Base-by-base conservation (phyloP, 1,140 invertebrate species). In the Trachymyrmex cornetzi region DNA sequence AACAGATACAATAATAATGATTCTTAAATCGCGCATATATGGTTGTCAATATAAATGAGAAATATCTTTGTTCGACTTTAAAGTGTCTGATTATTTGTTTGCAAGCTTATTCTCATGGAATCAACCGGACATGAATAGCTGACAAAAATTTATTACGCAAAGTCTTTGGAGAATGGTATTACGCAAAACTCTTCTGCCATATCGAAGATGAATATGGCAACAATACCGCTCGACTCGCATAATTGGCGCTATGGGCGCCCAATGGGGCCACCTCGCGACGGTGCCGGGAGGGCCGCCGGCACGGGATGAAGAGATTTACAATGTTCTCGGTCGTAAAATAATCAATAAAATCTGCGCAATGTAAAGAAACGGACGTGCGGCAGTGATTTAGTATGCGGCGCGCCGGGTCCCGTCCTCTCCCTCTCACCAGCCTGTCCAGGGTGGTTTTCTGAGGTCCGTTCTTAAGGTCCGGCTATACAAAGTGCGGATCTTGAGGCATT, bases 331-430 rank as follows among this genome's bases (percentile, higher is more conserved):
- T 91, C 93, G 92, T 95, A 95, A 95, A 95, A 95, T 95, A 95
- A 95, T 95, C 94, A 95, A 95, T 95, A 95, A 95, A 95, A 95
- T 95, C 92, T 90, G 91, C 81, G 89, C 93, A 95, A 95, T 94
- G 94, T 95, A 95, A 95, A 95, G 94, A 95, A 94, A 95, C 92
- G 86, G 94, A 95, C 94, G 93, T 93, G 94, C 94, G 91, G 92
- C 90, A 86, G 69, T 95, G 94, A 95, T 95, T 95, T 95, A 95
- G 93, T 95, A 75, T 75, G 87, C 90, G 89, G 91, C 93, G 89
- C 92, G 92, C 88, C 89, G 86, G 89, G 86, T 85, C 90, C 71
- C 55, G 67, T 77, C 75, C 63, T 44, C 27, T 16, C n/a, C 19
- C 27, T 77, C 64, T 66, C 67, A 55, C 59, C 34, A 16, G 27